Conservation (phyloP, 2,888 invertebrate species). For the Andrena chrysosceles region DNA sequence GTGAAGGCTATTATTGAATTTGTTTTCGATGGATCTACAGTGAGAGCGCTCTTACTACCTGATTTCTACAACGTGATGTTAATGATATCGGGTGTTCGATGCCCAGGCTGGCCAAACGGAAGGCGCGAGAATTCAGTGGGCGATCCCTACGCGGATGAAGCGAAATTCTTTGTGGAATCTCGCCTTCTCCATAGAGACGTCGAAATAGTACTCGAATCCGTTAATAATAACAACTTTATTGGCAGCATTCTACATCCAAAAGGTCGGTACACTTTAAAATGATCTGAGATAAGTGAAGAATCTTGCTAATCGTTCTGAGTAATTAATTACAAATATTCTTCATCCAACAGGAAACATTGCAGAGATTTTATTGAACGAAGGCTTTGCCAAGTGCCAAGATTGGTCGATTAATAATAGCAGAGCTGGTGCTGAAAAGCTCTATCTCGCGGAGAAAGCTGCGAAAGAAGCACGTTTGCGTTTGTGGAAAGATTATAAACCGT, state of each 20-base stretch:
- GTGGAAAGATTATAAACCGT: slow-evolving; percentile 96
- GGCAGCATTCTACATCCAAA: slow-evolving; percentile 97
- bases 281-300: neutral
- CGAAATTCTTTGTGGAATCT: slow-evolving; percentile 96
- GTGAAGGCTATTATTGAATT: slow-evolving; percentile 98
- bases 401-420: slow-evolving; percentile 95
- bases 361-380: slow-evolving; percentile 94
- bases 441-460: slow-evolving; percentile 94
- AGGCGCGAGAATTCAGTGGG: slow-evolving; percentile 90
- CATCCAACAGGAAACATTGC: slow-evolving; percentile 92
- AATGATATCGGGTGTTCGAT: slow-evolving; percentile 97
- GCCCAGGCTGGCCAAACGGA: slow-evolving; percentile 91
- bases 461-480: slow-evolving; percentile 94
- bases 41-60: slow-evolving; percentile 95
- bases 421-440: slow-evolving; percentile 92
- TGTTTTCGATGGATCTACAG: slow-evolving; percentile 98
- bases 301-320: neutral
- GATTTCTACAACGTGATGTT: slow-evolving; percentile 96
- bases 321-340: neutral
- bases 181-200: slow-evolving; percentile 96
- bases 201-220: slow-evolving; percentile 95
- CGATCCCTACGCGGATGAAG: slow-evolving; percentile 94
- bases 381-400: slow-evolving; percentile 97
- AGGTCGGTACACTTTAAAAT: slow-evolving; percentile 82
- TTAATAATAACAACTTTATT: slow-evolving; percentile 96